Base-by-base conservation (phyloP, 2,113 vertebrate species). In the Phocoena sinus region DNA sequence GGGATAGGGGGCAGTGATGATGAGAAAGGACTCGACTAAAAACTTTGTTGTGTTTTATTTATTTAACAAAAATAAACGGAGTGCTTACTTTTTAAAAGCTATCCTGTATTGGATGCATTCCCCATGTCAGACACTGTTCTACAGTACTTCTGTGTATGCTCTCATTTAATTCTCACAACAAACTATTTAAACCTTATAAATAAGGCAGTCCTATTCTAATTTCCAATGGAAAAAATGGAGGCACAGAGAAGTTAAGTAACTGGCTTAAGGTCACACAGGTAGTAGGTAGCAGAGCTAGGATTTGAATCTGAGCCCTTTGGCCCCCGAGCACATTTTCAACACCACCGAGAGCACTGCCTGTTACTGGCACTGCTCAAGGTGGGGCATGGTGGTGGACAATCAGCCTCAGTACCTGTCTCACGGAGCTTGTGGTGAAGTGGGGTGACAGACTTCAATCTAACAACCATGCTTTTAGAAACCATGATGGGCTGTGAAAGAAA, bases 211-310 rank as follows among this genome's bases (percentile, higher is more conserved):
- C 36, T 80, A 5, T 60, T 41, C 10, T 28, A 73, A 70, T 89
- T 14, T 11, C 23, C 11, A 38, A 0, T n/a, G 5, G 44, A 6
- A 85, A 82, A 33, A 83, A 38, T 41, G 21, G 68, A 77, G 77
- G 18, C 77, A n/a, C 68, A 44, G 88, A 95, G 68, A 90, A 47
- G 65, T 95, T 89, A 81, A 58, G 33, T n/a, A 63, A n/a, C 9
- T 94, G 85, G 79, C 41, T 23, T 47, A 20, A 68, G 77, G 31
- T 58, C 53, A 73, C 87, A 92, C 13, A 89, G 93, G 67, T 56
- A 6, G n/a, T 79, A 23, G 58, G 28, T 63, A 88, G 50, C 56
- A 90, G 58, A 87, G 41, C n/a, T 80, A 33, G 63, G 12, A 62
- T 83, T 50, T 94, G 73, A 60, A 8, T 62, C 21, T 67, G 33